Conservation (phyloP, 1,140 invertebrate species). For the Lineus longissimus region DNA sequence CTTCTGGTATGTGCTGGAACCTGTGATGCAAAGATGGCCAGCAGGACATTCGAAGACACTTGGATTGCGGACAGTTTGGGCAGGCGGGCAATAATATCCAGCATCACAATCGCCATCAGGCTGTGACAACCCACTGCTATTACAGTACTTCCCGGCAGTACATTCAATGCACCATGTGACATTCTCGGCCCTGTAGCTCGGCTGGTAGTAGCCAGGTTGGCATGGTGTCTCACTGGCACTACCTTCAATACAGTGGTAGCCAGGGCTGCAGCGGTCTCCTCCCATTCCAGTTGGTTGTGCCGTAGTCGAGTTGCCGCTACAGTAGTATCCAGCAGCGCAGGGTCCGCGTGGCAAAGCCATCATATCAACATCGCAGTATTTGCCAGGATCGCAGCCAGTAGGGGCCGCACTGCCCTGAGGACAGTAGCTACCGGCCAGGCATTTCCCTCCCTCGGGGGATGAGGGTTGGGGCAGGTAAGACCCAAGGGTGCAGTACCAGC, state of each 20-base stretch:
- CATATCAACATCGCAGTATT: constrained; percentile 40
- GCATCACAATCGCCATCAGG: constrained; percentile 36
- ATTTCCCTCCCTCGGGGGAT: constrained; percentile 39
- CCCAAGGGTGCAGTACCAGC: constrained; percentile 45
- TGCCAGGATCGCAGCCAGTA: constrained; percentile 37
- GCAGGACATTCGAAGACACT: constrained; percentile 39
- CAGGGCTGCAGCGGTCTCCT: constrained; percentile 38
- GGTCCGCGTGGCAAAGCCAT: constrained; percentile 29
- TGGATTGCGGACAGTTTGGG: constrained; percentile 35
- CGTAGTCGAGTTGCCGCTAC: constrained; percentile 37
- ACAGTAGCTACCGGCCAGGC: constrained; percentile 42
- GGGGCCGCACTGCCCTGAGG: constrained; percentile 33
- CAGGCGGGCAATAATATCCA: constrained; percentile 44
- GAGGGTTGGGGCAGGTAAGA: constrained; percentile 36
- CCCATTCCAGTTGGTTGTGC: constrained; percentile 34
- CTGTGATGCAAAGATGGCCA: constrained; percentile 37
- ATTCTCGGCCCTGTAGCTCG: constrained; percentile 34
- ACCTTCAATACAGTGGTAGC: constrained; percentile 38
- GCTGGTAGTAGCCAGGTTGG: constrained; percentile 38
- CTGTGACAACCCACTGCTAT: constrained; percentile 29
- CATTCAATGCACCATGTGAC: constrained; percentile 36
- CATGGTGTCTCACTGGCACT: constrained; percentile 30
- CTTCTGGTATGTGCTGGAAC: constrained; percentile 24
- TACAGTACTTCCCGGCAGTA: constrained; percentile 42
- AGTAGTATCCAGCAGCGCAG: constrained; percentile 43